Evolutionary conservation across 2,888 invertebrate species (phyloP), one percentile per base, ranked within the genome.

Genomic region (Lithophane ornitopus): DNA sequence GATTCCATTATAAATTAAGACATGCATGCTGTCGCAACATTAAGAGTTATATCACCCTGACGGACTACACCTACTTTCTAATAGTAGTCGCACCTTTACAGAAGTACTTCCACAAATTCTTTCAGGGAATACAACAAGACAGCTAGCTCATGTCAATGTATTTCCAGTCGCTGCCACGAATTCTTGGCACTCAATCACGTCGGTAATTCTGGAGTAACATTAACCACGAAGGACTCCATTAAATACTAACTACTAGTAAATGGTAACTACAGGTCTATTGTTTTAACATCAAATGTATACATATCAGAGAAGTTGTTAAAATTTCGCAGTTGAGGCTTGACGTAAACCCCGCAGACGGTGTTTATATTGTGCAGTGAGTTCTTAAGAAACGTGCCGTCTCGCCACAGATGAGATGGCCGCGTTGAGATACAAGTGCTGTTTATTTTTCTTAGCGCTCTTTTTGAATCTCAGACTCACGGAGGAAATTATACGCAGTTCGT

Each of bases 401-500:
- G 92, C 93, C 93, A 91, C 90, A 94, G 92, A 95, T 94, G 94
- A 94, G 95, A 95, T 92, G 94, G 90, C 89, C 87, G 92, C 94
- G 94, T 94, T 93, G 94, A 95, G 91, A 94, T 92, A 94, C 92
- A 93, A 94, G 94, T 92, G 94, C 88, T 94, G 94, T 95, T 94
- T 95, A 94, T 94, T 93, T 95, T 93, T 90, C 93, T 90, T 91
- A 90, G 89, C 90, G 90, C 89, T 92, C 93, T 93, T 94, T 94
- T 93, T 91, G 90, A 94, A 93, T 92, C 90, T 90, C 89, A 87
- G 90, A 89, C 89, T 89, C 86, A 88, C 86, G 86, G 85, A 88
- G 91, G 91, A 94, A 94, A 94, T 94, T 94, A 93, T 92, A 93
- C 91, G 90, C 91, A 93, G 93, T 92, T 90, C 91, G 89, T 92